These are phyloP conservation scores for Galerucella pusilla DNA, from an alignment of 2,888 invertebrate genomes.

Conservation along the genomic window DNA sequence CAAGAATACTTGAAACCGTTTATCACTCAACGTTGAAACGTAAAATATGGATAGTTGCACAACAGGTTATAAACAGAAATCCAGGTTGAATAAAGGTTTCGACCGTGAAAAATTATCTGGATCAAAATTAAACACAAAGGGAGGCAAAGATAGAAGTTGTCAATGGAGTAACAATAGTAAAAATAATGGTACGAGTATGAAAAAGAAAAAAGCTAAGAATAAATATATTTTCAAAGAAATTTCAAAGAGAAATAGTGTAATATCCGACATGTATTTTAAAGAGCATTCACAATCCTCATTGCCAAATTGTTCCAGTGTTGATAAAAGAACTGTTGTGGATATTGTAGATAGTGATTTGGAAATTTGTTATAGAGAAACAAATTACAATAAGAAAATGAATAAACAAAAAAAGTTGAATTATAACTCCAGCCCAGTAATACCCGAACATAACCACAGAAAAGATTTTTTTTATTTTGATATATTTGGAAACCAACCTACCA, in stretches of 20 bases:
- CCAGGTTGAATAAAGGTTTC: too few species aligned
- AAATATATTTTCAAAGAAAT: not conserved
- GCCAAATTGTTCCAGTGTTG: not conserved
- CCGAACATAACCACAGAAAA: not conserved
- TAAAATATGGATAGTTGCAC: too few species aligned
- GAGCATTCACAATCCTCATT: not conserved
- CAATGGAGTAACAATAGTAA: not conserved
- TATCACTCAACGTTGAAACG: too few species aligned
- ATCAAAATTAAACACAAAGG: not conserved
- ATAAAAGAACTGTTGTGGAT: conserved; percentile 10
- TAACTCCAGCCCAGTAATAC: not conserved
- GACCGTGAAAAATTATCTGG: not conserved
- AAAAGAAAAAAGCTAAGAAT: not conserved
- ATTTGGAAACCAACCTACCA: not conserved
- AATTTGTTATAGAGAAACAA: conserved; percentile 3
- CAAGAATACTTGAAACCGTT: too few species aligned
- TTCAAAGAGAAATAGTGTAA: not conserved
- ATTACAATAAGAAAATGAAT: not conserved
- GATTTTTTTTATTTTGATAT: not conserved
- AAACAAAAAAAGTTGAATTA: not conserved
- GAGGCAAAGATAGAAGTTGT: not conserved
- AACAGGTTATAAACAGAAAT: too few species aligned
- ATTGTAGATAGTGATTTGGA: conserved; percentile 20
- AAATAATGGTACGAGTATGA: not conserved
- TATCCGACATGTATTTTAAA: not conserved